Base-by-base conservation (phyloP, 2,113 vertebrate genomes). In the Rhipidura dahli region DNA sequence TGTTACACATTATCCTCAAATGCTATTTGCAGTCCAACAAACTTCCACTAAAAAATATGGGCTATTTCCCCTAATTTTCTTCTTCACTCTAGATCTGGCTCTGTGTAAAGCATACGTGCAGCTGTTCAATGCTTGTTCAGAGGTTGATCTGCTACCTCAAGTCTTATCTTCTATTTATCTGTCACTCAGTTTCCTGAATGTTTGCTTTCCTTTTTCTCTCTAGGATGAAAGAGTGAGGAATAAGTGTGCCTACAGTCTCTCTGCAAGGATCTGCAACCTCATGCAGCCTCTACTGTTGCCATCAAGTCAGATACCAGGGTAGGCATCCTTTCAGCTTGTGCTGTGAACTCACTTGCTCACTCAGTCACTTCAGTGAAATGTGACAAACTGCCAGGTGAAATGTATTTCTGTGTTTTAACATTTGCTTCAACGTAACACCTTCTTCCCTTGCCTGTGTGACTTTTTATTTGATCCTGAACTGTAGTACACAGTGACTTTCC, bases 31-130 rank as follows among this genome's bases (percentile, higher is more conserved):
- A 91, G 71, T 83, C 87, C 78, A 93, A 63, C 57, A 85, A 86
- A 89, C 47, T 91, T 91, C 87, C 63, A 85, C 68, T 71, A 40
- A 85, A 92, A 93, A 83, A 78, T 39, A 91, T 6, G 19, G 53
- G 66, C 44, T 69, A 70, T 90, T 94, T 93, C 42, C 54, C 73
- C 81, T 91, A 35, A 84, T 92, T 82, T 94, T 90, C 30, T 84
- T 84, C 66, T 82, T 94, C 33, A 35, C 19, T 93, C 19, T 70
- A 44, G 42, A 45, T 73, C 7, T 83, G 54, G 33, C 45, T 90
- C 50, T 44, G 23, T 70, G 66, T 39, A 93, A 94, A 91, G 30
- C 24, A 22, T 54, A 35, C 61, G 7, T 90, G 66, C 75, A 95
- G 90, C 71, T 88, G 68, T 51, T 83, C 71, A 73, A 0, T 42